Evolutionary conservation across 2,113 vertebrate species (phyloP).

Genomic region (Antechinus stuartii): DNA sequence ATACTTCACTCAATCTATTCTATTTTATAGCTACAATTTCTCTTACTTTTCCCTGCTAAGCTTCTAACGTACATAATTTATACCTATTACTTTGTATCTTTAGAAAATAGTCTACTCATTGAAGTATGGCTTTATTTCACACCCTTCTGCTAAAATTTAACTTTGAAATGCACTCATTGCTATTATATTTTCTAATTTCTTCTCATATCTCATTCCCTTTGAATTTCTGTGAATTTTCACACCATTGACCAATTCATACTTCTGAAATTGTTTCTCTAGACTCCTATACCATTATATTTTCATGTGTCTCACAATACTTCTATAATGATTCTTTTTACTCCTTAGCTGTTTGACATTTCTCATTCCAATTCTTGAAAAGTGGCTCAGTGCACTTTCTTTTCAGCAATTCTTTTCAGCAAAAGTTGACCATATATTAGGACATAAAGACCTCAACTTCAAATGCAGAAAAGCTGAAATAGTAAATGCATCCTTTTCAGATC

Average conservation of each 20-base stretch:
- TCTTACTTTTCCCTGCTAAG: neutral
- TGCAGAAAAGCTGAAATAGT: too few species aligned
- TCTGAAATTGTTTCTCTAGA: neutral
- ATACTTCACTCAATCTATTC: neutral
- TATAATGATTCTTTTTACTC: neutral
- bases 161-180: neutral
- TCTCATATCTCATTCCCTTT: neutral
- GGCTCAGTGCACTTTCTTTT: too few species aligned
- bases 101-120: too few species aligned
- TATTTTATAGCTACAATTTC: neutral
- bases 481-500: too few species aligned
- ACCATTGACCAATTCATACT: neutral
- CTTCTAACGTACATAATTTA: neutral
- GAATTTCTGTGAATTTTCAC: neutral
- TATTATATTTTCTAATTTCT: neutral
- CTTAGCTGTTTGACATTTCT: neutral
- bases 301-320: neutral
- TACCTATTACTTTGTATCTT: neutral
- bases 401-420: too few species aligned
- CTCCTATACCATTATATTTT: neutral
- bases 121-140: too few species aligned
- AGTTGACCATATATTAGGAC: too few species aligned
- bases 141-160: neutral
- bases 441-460: too few species aligned
- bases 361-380: neutral